Conservation (phyloP, 2,797 vertebrate species). For the Bradypus variegatus region DNA sequence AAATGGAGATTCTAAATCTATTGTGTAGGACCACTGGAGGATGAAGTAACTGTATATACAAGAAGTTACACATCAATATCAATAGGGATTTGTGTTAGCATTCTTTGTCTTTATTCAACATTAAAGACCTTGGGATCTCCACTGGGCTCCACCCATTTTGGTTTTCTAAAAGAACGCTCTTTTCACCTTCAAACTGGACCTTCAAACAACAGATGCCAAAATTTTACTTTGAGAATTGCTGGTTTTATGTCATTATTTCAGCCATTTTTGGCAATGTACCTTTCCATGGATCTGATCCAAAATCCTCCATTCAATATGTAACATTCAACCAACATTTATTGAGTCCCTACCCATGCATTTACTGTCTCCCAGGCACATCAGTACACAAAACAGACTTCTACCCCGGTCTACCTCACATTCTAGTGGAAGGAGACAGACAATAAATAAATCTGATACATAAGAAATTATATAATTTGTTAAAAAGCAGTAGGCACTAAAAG, state of each 20-base stretch:
- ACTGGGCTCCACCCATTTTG: neutral
- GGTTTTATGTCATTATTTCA: neutral
- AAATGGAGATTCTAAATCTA: neutral
- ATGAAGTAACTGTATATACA: neutral
- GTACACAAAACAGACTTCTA: neutral
- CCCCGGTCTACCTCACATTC: neutral
- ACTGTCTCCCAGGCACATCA: neutral
- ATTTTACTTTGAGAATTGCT: neutral
- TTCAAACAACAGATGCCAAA: neutral
- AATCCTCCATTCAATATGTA: neutral
- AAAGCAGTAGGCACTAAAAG: neutral
- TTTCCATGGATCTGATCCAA: neutral
- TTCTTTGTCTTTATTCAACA: neutral
- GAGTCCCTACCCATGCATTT: neutral
- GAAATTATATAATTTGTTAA: neutral
- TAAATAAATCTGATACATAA: neutral
- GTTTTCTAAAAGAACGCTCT: neutral
- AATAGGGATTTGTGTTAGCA: neutral
- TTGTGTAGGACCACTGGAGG: neutral
- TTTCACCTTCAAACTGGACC: neutral
- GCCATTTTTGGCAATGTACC: rapidly evolving
- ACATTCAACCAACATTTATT: neutral
- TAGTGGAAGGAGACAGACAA: neutral
- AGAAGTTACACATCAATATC: neutral
- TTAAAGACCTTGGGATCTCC: neutral